Conservation (phyloP, 2,888 invertebrate genomes). For the Troglohyphantes excavatus region DNA sequence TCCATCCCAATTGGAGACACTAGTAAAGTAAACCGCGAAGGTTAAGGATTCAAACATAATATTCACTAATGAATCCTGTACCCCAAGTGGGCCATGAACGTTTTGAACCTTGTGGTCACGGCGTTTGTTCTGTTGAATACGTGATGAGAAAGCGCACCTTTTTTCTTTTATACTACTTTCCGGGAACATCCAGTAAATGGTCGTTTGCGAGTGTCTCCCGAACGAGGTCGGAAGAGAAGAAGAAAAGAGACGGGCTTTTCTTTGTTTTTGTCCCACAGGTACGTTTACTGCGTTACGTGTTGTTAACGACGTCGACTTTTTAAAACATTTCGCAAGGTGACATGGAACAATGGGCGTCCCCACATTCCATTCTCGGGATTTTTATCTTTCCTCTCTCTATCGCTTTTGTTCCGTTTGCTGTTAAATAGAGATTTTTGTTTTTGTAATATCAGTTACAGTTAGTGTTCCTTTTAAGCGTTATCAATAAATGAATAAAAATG, state of each 20-base stretch:
- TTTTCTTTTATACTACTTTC: not conserved
- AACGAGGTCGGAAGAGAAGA: conserved; percentile 51
- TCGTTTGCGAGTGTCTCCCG: conserved; percentile 13
- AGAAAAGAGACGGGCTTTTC: not conserved
- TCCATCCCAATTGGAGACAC: too few species aligned
- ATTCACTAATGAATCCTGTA: too few species aligned
- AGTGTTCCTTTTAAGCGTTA: too few species aligned
- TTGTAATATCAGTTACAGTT: not conserved
- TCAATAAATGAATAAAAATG: too few species aligned
- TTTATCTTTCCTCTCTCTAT: conserved; percentile 1
- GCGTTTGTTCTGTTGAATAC: not conserved
- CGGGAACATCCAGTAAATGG: conserved; percentile 26
- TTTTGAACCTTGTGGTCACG: not conserved
- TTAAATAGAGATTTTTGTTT: not conserved
- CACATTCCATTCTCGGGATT: conserved; percentile 69
- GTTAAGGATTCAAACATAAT: too few species aligned
- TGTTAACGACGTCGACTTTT: conserved; percentile 20
- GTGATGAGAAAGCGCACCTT: too few species aligned
- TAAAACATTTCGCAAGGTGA: conserved; percentile 63
- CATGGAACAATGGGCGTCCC: conserved; percentile 65
- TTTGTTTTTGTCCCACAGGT: not conserved
- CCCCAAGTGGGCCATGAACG: not conserved
- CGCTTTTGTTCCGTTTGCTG: not conserved
- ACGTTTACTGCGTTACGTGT: not conserved
- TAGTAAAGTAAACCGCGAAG: too few species aligned